Base-by-base conservation (phyloP, 2,113 vertebrate species). In the Paramisgurnus dabryanus region DNA sequence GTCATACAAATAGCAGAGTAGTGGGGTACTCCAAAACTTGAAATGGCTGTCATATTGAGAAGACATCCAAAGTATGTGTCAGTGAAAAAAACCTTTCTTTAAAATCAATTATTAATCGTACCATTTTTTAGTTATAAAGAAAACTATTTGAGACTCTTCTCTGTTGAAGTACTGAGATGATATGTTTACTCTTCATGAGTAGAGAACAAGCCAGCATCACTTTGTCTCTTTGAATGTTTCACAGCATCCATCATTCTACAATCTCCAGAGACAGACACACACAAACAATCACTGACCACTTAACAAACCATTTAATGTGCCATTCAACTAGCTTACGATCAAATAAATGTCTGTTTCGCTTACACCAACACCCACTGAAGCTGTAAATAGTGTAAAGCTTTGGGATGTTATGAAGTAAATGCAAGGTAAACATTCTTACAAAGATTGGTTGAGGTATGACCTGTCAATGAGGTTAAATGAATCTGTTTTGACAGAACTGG, bases 161-260 rank as follows among this genome's bases (percentile, higher is more conserved):
- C 2, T 41, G 10, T 72, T 22, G 8, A 10, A 43, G 22, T 60
- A 5, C n/a, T 58, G 13, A 73, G 39, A 17, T 43, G 34, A 22
- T 12, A 9, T 7, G n/a, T 73, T 60, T 11, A 9, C 3, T 73
- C 39, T 57, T 73, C 39, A 71, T n/a, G 47, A 18, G 39, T 17
- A 43, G 70, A 72, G n/a, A 6, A 60, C 53, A 73, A 60, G 70
- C 39, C 81, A 86, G 88, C 87, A 86, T 88, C 81, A 75, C 65
- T 50, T 85, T 89, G 88, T 89, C 89, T 83, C 81, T 80, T 79
- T 61, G 83, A 76, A 89, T 87, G 87, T 82, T 71, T 58, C 65
- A 84, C 84, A 83, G 85, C 86, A 89, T 90, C 88, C 85, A 89
- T 91, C 88, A 88, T 82, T 80, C 80, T 50, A 81, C 69, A 72